These are phyloP conservation scores for Penelope pileata DNA, from an alignment of 2,113 vertebrate species.

Conservation along the genomic window DNA sequence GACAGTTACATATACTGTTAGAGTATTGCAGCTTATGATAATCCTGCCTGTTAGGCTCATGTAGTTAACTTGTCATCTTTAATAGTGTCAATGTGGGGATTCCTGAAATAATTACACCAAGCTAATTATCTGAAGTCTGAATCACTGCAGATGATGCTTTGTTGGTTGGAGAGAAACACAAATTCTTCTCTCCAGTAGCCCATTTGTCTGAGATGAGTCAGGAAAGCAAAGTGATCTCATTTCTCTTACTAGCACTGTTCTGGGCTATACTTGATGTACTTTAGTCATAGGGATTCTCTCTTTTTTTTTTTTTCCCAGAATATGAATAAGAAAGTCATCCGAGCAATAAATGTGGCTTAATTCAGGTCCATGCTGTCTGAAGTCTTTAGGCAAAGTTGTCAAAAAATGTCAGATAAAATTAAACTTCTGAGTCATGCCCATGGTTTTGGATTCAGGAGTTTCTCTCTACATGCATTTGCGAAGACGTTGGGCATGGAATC, in stretches of 20 bases:
- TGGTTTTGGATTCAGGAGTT: neutral
- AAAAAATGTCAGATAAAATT: neutral
- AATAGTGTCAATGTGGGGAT: neutral
- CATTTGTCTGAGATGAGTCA: slow-evolving; percentile 39
- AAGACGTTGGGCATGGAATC: neutral
- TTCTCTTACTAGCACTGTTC: neutral
- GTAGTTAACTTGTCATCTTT: slow-evolving; percentile 25
- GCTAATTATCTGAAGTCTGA: slow-evolving; percentile 18
- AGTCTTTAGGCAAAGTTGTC: neutral
- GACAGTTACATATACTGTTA: neutral
- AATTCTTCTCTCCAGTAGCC: neutral
- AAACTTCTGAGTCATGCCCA: neutral
- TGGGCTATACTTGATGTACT: neutral
- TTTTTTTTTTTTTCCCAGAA: neutral
- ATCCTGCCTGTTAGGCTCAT: neutral
- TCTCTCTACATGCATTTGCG: neutral
- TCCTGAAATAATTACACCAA: slow-evolving; percentile 41
- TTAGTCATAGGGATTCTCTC: neutral
- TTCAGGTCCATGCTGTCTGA: neutral
- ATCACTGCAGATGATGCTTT: neutral
- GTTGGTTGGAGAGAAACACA: neutral
- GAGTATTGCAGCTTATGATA: neutral
- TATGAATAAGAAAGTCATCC: neutral
- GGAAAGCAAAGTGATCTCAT: slow-evolving; percentile 19
- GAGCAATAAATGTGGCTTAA: neutral